A percentile compares a stretch with the other conserved stretches of the same genome.
phyloP scores from a whole-genome alignment of 2,113 vertebrate species.

The Apteryx mantelli region DNA sequence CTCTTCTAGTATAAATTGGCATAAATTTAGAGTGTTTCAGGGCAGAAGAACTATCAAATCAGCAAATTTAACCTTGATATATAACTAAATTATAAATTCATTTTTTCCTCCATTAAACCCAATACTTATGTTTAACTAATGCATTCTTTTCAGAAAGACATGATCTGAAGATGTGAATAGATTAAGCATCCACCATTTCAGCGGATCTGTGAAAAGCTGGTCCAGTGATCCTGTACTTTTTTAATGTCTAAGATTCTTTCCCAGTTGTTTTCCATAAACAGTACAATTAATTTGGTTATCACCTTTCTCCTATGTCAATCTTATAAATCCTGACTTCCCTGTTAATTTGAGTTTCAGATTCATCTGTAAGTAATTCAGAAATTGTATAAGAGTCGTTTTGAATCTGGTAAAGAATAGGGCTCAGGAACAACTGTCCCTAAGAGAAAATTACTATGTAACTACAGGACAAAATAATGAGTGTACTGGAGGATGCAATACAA shows the following conservation, averaged over 20 bases:
- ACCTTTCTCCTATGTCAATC: background rate
- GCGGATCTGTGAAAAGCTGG: background rate
- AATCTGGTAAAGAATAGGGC: background rate
- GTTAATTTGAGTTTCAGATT: background rate
- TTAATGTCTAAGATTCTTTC: background rate
- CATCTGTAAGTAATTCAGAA: background rate
- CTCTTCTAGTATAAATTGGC: background rate
- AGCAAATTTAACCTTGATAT: background rate
- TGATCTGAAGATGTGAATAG: background rate
- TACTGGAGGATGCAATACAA: background rate
- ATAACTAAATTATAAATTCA: background rate
- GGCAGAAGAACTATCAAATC: background rate
- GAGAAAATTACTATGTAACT: background rate
- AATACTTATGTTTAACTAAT: background rate
- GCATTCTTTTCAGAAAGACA: background rate
- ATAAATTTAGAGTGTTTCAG: background rate
- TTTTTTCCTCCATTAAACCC: background rate
- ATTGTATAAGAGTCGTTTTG: background rate
- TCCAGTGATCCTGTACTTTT: background rate
- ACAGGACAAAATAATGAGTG: background rate
- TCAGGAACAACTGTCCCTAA: background rate
- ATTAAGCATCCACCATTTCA: background rate
- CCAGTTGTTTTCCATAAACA: background rate
- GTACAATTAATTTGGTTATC: background rate
- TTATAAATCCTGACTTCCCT: background rate